phyloP scores from a whole-genome alignment of 2,888 invertebrate species.

The Odontocolon sp. region DNA sequence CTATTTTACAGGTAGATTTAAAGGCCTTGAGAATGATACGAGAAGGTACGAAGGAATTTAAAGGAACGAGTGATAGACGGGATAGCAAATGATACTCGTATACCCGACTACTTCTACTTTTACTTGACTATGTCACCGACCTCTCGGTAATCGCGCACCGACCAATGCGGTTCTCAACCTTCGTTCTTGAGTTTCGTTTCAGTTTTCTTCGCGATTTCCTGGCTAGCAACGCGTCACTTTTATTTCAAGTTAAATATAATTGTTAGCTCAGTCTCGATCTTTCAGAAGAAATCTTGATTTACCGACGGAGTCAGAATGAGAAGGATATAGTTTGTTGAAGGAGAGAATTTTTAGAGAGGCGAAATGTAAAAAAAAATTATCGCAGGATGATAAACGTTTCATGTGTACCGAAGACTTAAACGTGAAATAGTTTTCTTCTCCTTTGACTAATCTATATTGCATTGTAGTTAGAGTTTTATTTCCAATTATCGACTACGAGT shows the following conservation, averaged over 20 bases:
- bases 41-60: no score
- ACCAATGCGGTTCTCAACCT: conserved; percentile 46
- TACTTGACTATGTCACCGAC: conserved; percentile 51
- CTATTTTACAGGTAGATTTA: no score
- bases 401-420: not conserved
- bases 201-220: not conserved
- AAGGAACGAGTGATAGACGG: no score
- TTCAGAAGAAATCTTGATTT: no score
- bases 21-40: no score
- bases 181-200: not conserved
- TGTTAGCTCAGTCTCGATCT: not conserved
- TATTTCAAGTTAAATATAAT: not conserved
- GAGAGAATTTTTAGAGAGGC: not conserved
- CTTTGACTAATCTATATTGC: not conserved
- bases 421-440: not conserved
- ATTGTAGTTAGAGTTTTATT: not conserved
- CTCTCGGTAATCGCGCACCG: conserved; percentile 48
- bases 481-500: not conserved
- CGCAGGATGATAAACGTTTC: not conserved
- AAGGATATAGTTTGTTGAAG: not conserved
- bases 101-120: conserved; percentile 17
- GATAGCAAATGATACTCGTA: no score
- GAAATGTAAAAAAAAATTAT: not conserved
- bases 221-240: not conserved
- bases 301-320: no score